Percentiles rank a stretch among this genome's conserved stretches.
These are phyloP conservation scores for Morone saxatilis DNA, from an alignment of 2,113 vertebrate genomes.

Conservation along the genomic window DNA sequence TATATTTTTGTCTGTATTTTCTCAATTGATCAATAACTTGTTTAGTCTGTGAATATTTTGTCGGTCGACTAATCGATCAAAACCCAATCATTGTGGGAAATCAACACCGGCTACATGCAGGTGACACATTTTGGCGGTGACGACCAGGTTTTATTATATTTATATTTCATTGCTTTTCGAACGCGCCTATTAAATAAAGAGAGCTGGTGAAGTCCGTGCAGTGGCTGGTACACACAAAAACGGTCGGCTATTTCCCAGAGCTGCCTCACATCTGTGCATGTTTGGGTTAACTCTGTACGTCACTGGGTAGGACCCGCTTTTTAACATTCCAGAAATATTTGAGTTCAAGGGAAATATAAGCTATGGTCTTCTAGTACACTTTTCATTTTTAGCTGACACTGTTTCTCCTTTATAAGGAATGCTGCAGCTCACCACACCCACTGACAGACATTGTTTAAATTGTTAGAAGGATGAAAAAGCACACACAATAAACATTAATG, in stretches of 20 bases:
- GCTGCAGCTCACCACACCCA: conserved; percentile 51
- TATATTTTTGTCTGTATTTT: background rate
- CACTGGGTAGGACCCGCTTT: conserved; percentile 60
- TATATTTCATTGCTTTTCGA: conserved; percentile 3
- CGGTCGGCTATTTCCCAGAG: conserved; percentile 9
- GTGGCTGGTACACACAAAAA: conserved; percentile 6
- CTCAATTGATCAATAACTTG: too few relatives aligned
- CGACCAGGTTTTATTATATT: too few relatives aligned
- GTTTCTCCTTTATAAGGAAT: conserved; percentile 63
- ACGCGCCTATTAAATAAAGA: background rate
- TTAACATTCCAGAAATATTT: conserved; percentile 78
- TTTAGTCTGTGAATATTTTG: background rate
- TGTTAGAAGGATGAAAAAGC: conserved; percentile 16
- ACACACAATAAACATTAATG: background rate
- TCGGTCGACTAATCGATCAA: background rate
- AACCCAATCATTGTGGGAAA: background rate
- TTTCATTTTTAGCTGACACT: conserved; percentile 40
- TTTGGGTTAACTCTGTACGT: conserved; percentile 35
- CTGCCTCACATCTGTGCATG: conserved; percentile 54
- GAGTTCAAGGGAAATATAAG: conserved; percentile 42
- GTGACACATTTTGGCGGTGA: background rate
- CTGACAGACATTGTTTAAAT: conserved; percentile 14
- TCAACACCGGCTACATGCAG: background rate
- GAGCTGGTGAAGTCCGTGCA: background rate
- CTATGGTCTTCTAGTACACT: background rate